A percentile compares a stretch with the other conserved stretches of the same genome.
phyloP scores from a whole-genome alignment of 2,113 vertebrate species.

The human (Homo sapiens) region DNA sequence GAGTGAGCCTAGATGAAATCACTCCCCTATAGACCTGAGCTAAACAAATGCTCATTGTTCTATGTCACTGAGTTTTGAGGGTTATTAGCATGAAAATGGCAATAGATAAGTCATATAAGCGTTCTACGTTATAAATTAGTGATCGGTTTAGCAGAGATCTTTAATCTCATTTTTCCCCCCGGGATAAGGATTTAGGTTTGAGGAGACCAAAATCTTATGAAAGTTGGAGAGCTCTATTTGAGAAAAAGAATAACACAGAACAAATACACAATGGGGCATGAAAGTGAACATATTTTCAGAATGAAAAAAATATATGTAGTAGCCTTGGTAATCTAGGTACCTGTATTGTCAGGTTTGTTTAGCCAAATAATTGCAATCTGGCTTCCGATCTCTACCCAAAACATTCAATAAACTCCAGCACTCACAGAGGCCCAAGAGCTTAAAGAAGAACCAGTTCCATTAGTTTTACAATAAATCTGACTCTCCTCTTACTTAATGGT shows the following conservation, averaged over 20 bases:
- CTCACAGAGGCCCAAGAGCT: not conserved
- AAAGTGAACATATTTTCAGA: constrained; percentile 19
- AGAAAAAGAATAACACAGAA: not conserved
- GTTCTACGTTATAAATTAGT: not conserved
- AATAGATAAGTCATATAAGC: not conserved
- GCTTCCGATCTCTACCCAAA: not conserved
- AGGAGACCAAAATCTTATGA: not conserved
- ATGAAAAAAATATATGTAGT: not conserved
- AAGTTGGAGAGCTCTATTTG: not conserved
- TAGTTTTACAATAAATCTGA: not conserved
- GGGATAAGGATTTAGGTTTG: not conserved
- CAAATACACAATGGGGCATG: not conserved
- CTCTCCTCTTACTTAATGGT: not conserved
- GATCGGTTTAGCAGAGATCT: not conserved
- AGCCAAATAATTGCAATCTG: not conserved
- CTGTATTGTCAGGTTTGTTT: not conserved
- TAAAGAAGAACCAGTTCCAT: not conserved
- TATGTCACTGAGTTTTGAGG: not conserved
- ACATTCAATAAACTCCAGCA: too few relatives aligned
- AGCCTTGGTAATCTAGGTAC: not conserved
- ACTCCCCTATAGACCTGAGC: not conserved
- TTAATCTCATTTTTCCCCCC: not conserved
- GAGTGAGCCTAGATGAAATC: not conserved
- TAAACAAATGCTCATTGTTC: not conserved
- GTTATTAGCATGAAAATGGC: not conserved